phyloP scores from a whole-genome alignment of 2,888 invertebrate species.

The Molanna angustata region DNA sequence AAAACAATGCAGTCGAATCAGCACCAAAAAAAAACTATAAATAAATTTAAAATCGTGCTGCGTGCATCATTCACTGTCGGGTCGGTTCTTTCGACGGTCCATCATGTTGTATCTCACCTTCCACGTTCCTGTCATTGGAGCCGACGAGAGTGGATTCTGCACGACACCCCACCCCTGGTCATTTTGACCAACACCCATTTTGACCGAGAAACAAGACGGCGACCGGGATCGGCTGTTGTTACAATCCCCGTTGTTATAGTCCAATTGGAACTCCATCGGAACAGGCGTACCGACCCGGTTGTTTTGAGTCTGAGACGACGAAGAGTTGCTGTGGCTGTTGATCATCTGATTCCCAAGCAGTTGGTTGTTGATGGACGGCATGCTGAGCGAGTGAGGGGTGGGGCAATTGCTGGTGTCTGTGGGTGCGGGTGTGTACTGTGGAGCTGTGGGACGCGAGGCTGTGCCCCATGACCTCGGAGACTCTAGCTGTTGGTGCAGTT shows the following conservation, averaged over 20 bases:
- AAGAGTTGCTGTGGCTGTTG: constrained; percentile 25
- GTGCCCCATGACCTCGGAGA: constrained; percentile 36
- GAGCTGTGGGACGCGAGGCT: constrained; percentile 50
- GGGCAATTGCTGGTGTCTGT: constrained; percentile 48
- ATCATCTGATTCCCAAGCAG: constrained; percentile 44
- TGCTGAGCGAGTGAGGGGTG: constrained; percentile 52
- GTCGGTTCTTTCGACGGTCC: background rate
- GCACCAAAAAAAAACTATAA: background rate
- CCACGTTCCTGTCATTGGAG: constrained; percentile 43
- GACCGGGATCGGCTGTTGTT: constrained; percentile 43
- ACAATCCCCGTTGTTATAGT: constrained; percentile 40
- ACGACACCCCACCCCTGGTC: constrained; percentile 45
- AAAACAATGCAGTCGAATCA: too few relatives aligned
- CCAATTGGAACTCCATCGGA: constrained; percentile 46
- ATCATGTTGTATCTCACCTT: constrained; percentile 47
- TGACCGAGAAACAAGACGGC: constrained; percentile 56
- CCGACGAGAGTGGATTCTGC: constrained; percentile 43
- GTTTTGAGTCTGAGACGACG: constrained; percentile 9
- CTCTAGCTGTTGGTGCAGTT: constrained; percentile 22
- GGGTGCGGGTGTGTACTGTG: constrained; percentile 51
- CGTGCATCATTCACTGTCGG: background rate
- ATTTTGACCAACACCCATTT: constrained; percentile 52
- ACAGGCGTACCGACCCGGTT: constrained; percentile 26
- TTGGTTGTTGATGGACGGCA: constrained; percentile 46
- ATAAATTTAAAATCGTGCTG: background rate